Conservation (phyloP, 64 coral and sea anemone species). For the Porites australiensis region DNA sequence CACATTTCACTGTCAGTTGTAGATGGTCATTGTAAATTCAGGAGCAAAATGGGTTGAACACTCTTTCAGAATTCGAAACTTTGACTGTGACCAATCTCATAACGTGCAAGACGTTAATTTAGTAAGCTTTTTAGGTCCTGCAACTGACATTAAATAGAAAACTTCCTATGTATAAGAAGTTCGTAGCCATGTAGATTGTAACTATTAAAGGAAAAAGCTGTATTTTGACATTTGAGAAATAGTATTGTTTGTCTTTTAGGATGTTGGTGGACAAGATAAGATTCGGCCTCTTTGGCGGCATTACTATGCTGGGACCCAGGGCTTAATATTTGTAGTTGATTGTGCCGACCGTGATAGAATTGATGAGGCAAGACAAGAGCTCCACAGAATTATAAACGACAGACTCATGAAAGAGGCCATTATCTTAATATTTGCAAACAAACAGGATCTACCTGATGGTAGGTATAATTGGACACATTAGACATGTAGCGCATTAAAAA, state of each 20-base stretch:
- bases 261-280: slow-evolving; percentile 98
- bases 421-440: slow-evolving; percentile 98
- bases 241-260: slow-evolving; percentile 41
- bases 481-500: not conserved
- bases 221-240: no score
- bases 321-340: slow-evolving; percentile 95
- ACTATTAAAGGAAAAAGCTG: no score
- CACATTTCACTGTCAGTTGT: no score
- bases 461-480: not conserved
- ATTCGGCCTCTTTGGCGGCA: slow-evolving; percentile 96
- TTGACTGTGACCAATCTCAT: no score
- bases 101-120: no score
- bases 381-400: slow-evolving; percentile 92
- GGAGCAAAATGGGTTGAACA: no score
- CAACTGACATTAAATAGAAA: no score
- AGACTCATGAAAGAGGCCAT: slow-evolving; percentile 94
- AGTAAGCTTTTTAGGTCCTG: no score
- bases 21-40: no score
- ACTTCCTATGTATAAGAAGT: no score
- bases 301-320: slow-evolving; percentile 93
- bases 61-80: no score
- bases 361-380: slow-evolving; percentile 93
- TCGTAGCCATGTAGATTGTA: no score
- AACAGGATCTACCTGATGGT: slow-evolving; percentile 99
- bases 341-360: slow-evolving; percentile 92